These are phyloP conservation scores for Plotosus lineatus DNA, from an alignment of 2,113 vertebrate species.

Conservation along the genomic window DNA sequence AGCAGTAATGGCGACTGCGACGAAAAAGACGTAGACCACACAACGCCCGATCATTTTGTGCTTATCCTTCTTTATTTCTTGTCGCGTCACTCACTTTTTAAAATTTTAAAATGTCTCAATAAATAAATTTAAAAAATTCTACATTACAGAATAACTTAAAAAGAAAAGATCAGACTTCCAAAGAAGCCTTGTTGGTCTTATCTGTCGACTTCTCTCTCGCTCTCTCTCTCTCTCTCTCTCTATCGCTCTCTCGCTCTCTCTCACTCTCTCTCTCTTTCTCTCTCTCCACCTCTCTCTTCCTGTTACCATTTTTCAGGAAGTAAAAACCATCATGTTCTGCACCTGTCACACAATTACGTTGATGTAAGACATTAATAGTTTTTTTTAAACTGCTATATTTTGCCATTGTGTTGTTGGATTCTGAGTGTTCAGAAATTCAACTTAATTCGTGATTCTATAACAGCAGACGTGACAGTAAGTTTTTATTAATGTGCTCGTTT, in stretches of 20 bases:
- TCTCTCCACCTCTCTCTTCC: slow-evolving; percentile 17
- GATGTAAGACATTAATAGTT: not conserved
- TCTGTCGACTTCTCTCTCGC: not conserved
- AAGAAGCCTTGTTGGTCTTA: not conserved
- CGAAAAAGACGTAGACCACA: not conserved
- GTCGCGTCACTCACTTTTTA: not conserved
- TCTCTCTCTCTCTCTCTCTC: slow-evolving; percentile 17
- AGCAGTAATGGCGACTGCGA: not conserved
- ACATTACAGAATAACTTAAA: not conserved
- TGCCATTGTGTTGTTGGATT: not conserved
- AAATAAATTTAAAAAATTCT: not conserved
- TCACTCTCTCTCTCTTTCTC: slow-evolving; percentile 29
- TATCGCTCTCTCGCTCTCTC: slow-evolving; percentile 12
- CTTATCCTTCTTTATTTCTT: not conserved
- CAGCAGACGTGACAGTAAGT: not conserved
- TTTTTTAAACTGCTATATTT: not conserved
- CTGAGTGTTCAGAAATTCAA: not conserved
- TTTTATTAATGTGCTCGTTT: not conserved
- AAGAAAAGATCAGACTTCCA: not conserved
- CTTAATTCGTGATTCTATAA: not conserved
- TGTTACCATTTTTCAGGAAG: slow-evolving; percentile 20
- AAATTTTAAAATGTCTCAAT: not conserved
- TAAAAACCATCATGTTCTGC: not conserved
- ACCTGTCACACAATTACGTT: not conserved
- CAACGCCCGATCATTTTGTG: not conserved